Base-by-base conservation (phyloP, 2,888 invertebrate species). In the Bruchidius siliquastri region DNA sequence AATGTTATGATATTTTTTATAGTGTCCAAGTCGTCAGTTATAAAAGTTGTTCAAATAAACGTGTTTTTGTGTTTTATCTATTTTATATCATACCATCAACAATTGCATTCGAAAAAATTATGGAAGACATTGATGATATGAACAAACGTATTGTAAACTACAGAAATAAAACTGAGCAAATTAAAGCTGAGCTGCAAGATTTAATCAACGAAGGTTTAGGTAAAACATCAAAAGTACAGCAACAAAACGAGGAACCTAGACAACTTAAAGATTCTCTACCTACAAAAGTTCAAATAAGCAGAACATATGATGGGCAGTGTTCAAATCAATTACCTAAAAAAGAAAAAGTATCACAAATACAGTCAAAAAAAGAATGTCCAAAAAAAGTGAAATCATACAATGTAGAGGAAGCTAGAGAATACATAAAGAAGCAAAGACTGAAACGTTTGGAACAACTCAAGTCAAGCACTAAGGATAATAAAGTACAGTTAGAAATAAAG, bases 351-450 rank as follows among this genome's bases (percentile, higher is more conserved):
- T 26, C 68, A 26, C 72, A 70, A 74, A 69, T 67, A 73, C 68
- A 71, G 74, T 22, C 68, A 26, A 68, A n/a, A n/a, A n/a, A 71
- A 21, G 72, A 72, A n/a, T 75, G 75, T 70, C 77, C 77, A 21
- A 80, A 76, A 72, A 82, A 82, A 75, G 69, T 69, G 10, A 79
- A 82, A 75, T 77, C 80, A 73, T 90, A 90, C 79, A 87, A 89
- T 83, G 85, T 87, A 0, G 87, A 88, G 72, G 87, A 88, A 77
- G 87, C 90, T 0, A 84, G 89, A 3, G 87, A 88, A 76, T 91
- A 87, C 81, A 91, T 91, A 78, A 87, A 87, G 77, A 88, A 88
- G 77, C 90, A 91, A 81, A 88, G 86, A 78, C 87, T 88, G 73
- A 88, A 88, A 79, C 83, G 90, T 13, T 82, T 84, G 68, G 83